Evolutionary conservation across 2,113 vertebrate species (phyloP).

Genomic region (Vimba vimba): DNA sequence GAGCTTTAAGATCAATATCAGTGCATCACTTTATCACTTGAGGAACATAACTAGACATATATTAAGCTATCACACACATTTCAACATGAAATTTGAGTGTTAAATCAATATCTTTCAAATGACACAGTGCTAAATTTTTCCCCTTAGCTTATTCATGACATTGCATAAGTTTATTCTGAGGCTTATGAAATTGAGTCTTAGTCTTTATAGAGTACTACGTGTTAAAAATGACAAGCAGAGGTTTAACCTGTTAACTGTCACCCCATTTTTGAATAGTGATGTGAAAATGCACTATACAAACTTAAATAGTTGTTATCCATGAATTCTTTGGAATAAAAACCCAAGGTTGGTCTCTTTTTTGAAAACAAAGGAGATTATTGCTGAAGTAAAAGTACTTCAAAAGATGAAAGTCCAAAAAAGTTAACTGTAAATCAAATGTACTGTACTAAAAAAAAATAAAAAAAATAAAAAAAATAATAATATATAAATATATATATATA

Average conservation of each 20-base stretch:
- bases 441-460: too few relatives aligned
- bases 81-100: neutral
- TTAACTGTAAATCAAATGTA: too few relatives aligned
- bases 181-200: neutral
- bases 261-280: too few relatives aligned
- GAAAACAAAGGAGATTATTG: too few relatives aligned
- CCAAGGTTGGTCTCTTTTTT: too few relatives aligned
- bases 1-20: constrained; percentile 65
- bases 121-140: neutral
- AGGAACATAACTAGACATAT: constrained; percentile 62
- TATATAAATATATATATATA: too few relatives aligned
- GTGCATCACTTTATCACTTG: constrained; percentile 49
- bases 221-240: neutral
- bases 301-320: too few relatives aligned
- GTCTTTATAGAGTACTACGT: neutral
- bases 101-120: constrained; percentile 3
- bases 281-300: too few relatives aligned
- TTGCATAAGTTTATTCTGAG: neutral
- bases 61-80: constrained; percentile 49
- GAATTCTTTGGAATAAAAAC: too few relatives aligned
- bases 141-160: neutral
- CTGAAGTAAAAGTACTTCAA: too few relatives aligned
- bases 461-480: too few relatives aligned
- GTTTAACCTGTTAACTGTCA: neutral
- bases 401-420: too few relatives aligned